Percentiles rank a stretch among this genome's conserved stretches.
Evolutionary conservation across 2,113 vertebrate genomes (phyloP).

Genomic region (Oryzias javanicus): DNA sequence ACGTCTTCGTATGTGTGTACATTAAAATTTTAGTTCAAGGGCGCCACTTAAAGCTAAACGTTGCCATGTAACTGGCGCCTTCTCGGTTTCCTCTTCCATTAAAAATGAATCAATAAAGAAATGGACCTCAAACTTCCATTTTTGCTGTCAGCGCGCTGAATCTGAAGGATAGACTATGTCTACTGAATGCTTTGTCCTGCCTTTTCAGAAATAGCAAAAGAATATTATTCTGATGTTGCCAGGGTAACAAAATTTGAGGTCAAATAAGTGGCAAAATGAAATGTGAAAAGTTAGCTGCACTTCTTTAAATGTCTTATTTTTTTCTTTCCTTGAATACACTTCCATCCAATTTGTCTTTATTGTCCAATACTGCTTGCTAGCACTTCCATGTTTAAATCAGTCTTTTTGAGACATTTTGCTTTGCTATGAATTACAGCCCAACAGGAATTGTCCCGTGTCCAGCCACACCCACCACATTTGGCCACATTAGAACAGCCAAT

Average conservation of each 20-base stretch:
- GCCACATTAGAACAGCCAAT: conserved; percentile 94
- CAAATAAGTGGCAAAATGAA: not conserved
- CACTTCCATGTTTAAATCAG: not conserved
- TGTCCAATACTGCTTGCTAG: not conserved
- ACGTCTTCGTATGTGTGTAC: conserved; percentile 56
- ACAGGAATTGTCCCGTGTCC: conserved; percentile 96
- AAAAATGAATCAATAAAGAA: conserved; percentile 74
- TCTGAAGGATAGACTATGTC: conserved; percentile 16
- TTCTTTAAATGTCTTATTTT: conserved; percentile 4
- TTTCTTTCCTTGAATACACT: not conserved
- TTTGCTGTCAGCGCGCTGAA: conserved; percentile 40
- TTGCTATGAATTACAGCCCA: conserved; percentile 74
- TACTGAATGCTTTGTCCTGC: conserved; percentile 22
- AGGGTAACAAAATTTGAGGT: not conserved
- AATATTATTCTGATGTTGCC: not conserved
- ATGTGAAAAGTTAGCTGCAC: conserved; percentile 1
- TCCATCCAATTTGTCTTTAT: not conserved
- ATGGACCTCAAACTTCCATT: conserved; percentile 46
- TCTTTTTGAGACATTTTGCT: not conserved
- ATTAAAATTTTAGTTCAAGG: conserved; percentile 64
- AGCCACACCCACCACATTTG: conserved; percentile 96
- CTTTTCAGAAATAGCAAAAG: not conserved
- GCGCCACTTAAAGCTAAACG: conserved; percentile 57
- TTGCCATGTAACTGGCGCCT: conserved; percentile 49
- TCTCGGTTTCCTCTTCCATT: conserved; percentile 63